Conservation (phyloP, 2,888 invertebrate species). For the Habrosyne pyritoides region DNA sequence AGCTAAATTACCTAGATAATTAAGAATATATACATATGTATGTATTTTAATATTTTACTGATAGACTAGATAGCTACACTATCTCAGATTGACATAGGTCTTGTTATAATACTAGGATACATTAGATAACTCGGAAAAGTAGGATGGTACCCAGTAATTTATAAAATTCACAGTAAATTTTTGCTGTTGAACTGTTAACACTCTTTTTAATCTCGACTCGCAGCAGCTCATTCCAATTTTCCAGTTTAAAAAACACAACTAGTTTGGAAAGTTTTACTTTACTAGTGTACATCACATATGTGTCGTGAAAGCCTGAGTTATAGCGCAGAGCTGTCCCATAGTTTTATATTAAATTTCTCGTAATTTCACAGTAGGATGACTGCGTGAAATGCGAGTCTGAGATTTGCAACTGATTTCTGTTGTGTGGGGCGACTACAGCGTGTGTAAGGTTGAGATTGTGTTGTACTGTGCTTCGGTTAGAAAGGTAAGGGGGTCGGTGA, state of each 20-base stretch:
- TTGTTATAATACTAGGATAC: too few species aligned
- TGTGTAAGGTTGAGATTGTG: too few species aligned
- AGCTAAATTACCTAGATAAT: too few species aligned
- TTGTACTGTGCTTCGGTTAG: too few species aligned
- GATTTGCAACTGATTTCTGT: not conserved
- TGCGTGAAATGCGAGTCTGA: not conserved
- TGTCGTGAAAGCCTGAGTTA: conserved; percentile 3
- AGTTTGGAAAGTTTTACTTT: conserved; percentile 5
- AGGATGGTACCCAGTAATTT: too few species aligned
- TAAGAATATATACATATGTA: too few species aligned
- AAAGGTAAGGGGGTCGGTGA: too few species aligned
- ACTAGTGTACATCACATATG: conserved; percentile 9
- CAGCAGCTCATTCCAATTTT: not conserved
- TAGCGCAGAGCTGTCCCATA: conserved; percentile 11
- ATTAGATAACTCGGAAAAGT: too few species aligned
- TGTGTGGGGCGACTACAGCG: too few species aligned
- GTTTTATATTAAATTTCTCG: conserved; percentile 18
- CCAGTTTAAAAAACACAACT: conserved; percentile 2
- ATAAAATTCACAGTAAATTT: not conserved
- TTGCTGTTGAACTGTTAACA: not conserved
- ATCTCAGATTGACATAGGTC: too few species aligned
- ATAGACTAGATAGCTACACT: too few species aligned
- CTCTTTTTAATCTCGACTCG: not conserved
- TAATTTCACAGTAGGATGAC: conserved; percentile 7
- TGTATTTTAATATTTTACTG: too few species aligned